These are phyloP conservation scores for Sabatieria punctata DNA, from an alignment of 2,888 invertebrate species.

Conservation along the genomic window DNA sequence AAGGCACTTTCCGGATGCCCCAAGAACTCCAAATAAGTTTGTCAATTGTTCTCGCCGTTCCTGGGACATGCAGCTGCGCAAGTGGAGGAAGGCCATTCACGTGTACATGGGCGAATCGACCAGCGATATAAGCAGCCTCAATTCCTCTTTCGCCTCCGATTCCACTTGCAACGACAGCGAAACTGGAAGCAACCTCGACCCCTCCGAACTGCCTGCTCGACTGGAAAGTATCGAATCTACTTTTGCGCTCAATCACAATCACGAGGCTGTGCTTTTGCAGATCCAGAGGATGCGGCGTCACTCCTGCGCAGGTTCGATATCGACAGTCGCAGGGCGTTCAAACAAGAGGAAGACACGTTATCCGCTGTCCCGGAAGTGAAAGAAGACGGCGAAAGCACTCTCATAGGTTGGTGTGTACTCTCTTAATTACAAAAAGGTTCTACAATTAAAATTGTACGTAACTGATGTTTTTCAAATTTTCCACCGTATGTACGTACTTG, in stretches of 20 bases:
- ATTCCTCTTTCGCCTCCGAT: neutral
- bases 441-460: neutral
- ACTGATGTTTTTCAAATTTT: too few species aligned
- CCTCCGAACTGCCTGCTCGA: neutral
- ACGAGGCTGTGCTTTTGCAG: too few species aligned
- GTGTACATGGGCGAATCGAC: slow-evolving; percentile 37
- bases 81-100: slow-evolving; percentile 71
- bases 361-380: neutral
- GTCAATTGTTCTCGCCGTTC: slow-evolving; percentile 72
- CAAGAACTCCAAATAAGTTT: slow-evolving; percentile 71
- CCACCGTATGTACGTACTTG: too few species aligned
- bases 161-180: neutral
- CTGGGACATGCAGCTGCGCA: slow-evolving; percentile 71
- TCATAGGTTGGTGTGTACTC: neutral
- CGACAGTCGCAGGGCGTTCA: neutral
- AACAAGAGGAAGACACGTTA: neutral
- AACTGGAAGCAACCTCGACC: neutral
- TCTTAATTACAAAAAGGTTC: neutral
- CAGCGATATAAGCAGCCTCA: neutral
- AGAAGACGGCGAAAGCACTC: neutral
- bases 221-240: too few species aligned
- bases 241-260: too few species aligned
- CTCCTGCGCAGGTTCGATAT: slow-evolving; percentile 4
- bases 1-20: too few species aligned
- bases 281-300: slow-evolving; percentile 1